Conservation (phyloP, 37 sponge, comb jelly and placozoan genomes). For the Cliona cf. orientalis region DNA sequence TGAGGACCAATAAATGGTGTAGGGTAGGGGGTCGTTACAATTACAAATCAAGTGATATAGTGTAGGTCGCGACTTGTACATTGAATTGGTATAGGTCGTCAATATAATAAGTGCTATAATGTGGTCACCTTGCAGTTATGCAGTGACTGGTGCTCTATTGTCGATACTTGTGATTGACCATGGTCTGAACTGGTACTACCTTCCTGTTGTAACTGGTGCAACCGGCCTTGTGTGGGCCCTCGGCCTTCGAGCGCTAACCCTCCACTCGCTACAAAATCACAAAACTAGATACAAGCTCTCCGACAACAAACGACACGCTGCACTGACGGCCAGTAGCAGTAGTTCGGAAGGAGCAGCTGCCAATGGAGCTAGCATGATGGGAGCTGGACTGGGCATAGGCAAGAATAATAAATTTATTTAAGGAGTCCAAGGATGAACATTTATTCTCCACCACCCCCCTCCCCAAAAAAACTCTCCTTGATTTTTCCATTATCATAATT, state of each 20-base stretch:
- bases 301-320: background rate
- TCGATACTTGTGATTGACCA: background rate
- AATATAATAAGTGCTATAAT: no score
- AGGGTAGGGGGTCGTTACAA: background rate
- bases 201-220: conserved; percentile 13
- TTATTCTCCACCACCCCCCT: no score
- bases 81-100: background rate
- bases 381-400: no score
- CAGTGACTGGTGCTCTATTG: conserved; percentile 14
- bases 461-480: no score
- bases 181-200: conserved; percentile 19
- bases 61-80: background rate
- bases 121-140: conserved; percentile 10
- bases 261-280: background rate
- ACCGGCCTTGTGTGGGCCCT: conserved; percentile 24
- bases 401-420: no score
- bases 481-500: no score
- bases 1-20: background rate
- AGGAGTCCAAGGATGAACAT: no score
- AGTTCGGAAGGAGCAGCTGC: no score
- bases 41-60: background rate
- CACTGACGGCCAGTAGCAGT: no score
- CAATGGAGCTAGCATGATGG: no score
- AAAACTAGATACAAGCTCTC: conserved; percentile 42
- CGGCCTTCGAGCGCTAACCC: background rate